Evolutionary conservation across 1,140 invertebrate species (phyloP).

Genomic region (Medauroidea extradentata): DNA sequence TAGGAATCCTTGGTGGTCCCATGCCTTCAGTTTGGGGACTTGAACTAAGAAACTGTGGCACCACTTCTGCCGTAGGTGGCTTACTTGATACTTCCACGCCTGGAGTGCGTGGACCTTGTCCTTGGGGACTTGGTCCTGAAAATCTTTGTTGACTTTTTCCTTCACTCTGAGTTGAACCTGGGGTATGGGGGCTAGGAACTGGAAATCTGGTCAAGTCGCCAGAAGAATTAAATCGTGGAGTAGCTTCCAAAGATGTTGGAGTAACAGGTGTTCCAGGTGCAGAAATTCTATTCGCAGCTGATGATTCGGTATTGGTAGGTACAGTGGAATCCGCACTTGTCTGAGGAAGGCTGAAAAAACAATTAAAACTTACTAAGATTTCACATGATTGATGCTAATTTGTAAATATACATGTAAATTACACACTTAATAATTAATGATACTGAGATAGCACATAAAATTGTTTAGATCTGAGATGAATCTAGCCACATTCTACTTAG

Average conservation of each 20-base stretch:
- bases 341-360: constrained; percentile 27
- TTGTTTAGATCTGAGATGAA: no score
- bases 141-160: constrained; percentile 24
- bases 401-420: background rate
- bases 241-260: constrained; percentile 42
- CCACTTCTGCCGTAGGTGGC: constrained; percentile 20
- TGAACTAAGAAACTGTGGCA: constrained; percentile 20
- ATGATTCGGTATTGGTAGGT: constrained; percentile 7
- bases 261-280: constrained; percentile 42
- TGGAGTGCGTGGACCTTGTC: constrained; percentile 17
- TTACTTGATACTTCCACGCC: constrained; percentile 10
- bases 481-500: no score
- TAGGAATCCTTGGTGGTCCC: constrained; percentile 21
- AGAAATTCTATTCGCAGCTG: constrained; percentile 33
- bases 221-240: constrained; percentile 40
- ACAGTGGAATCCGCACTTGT: constrained; percentile 26
- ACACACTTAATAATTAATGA: no score
- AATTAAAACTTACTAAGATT: background rate
- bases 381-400: background rate
- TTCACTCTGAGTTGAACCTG: constrained; percentile 17
- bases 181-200: constrained; percentile 46
- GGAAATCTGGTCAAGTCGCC: constrained; percentile 43
- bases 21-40: constrained; percentile 23
- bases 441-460: no score
- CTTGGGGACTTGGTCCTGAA: constrained; percentile 33